Evolutionary conservation across 2,113 vertebrate genomes (phyloP).

Genomic region (Panurus biarmicus): DNA sequence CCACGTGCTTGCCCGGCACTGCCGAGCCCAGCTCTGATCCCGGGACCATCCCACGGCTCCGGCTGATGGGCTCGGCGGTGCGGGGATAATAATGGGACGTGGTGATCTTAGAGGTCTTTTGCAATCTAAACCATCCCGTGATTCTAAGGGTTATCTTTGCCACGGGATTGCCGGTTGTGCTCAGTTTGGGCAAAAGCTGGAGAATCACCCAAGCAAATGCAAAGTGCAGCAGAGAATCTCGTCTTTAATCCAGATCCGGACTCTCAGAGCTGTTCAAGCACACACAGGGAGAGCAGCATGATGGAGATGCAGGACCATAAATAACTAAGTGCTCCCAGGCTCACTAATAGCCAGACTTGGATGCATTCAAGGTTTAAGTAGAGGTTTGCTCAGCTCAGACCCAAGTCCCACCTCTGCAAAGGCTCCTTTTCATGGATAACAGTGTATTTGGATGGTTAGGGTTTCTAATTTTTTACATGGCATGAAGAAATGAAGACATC

Average conservation of each 20-base stretch:
- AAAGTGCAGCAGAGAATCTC: not conserved
- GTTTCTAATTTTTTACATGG: not conserved
- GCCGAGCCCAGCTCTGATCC: not conserved
- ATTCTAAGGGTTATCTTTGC: not conserved
- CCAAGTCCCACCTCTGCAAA: not conserved
- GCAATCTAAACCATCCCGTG: not conserved
- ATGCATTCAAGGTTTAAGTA: not conserved
- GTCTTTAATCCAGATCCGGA: not conserved
- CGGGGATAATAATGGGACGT: rapidly evolving
- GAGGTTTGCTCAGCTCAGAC: not conserved
- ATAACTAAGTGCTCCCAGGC: not conserved
- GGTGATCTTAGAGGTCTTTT: not conserved
- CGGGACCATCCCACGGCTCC: not conserved
- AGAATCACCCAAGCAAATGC: not conserved
- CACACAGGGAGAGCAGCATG: not conserved
- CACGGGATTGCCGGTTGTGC: not conserved
- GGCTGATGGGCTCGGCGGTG: not conserved
- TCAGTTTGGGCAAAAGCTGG: not conserved
- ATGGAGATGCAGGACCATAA: not conserved
- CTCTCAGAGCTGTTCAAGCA: not conserved
- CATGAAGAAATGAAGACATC: not conserved
- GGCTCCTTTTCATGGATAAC: not conserved
- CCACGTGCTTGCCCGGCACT: not conserved
- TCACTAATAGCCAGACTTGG: not conserved
- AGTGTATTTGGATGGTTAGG: not conserved